Conservation (phyloP, 2,113 vertebrate species). For the Xiphophorus maculatus region DNA sequence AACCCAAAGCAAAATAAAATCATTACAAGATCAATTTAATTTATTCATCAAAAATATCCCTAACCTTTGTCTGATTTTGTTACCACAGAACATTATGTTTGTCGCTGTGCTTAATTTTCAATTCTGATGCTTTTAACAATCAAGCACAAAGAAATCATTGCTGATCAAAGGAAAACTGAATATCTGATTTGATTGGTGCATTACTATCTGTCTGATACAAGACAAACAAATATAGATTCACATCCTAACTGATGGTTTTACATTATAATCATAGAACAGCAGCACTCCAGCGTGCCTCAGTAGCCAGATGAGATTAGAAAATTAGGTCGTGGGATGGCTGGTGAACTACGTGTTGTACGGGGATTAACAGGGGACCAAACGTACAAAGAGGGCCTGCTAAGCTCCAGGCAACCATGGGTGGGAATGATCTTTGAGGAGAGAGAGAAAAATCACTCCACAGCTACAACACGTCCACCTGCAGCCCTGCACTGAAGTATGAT, state of each 20-base stretch:
- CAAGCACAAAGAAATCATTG: neutral
- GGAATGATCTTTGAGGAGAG: neutral
- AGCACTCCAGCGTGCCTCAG: conserved; percentile 35
- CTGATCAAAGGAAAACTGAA: neutral
- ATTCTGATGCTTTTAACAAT: neutral
- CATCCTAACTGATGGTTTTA: neutral
- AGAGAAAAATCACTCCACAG: neutral
- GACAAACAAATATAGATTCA: neutral
- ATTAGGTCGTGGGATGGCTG: conserved; percentile 77
- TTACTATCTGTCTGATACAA: neutral
- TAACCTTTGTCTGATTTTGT: neutral
- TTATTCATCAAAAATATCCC: neutral
- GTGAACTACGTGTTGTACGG: conserved; percentile 68
- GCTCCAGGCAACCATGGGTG: conserved; percentile 13
- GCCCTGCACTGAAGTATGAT: neutral
- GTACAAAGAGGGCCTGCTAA: conserved; percentile 27
- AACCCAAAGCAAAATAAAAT: neutral
- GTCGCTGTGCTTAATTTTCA: neutral
- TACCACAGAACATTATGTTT: neutral
- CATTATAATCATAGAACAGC: conserved; percentile 1
- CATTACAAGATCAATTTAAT: neutral
- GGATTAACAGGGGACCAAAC: conserved; percentile 70
- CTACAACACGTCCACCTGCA: neutral
- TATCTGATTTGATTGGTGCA: neutral
- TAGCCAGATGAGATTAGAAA: conserved; percentile 74